These are phyloP conservation scores for Acrobasis repandana DNA, from an alignment of 2,888 invertebrate genomes.

Conservation along the genomic window DNA sequence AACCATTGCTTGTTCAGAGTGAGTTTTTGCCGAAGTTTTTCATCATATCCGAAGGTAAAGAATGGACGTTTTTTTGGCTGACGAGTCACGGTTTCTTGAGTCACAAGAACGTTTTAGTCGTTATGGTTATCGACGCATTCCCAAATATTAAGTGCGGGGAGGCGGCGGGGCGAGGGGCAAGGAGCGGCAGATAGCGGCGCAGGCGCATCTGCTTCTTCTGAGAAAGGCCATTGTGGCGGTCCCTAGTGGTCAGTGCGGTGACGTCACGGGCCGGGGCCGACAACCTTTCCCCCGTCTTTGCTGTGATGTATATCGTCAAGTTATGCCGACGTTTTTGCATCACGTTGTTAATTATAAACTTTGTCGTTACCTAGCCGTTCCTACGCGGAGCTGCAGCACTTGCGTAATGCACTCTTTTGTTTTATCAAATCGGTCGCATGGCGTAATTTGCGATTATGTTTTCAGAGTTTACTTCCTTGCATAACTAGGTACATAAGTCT, in stretches of 20 bases:
- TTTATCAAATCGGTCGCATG: constrained; percentile 15
- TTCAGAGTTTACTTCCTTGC: constrained; percentile 7
- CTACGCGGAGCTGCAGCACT: constrained; percentile 24
- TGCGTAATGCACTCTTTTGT: constrained; percentile 17
- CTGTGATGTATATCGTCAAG: constrained; percentile 25
- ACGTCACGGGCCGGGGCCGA: constrained; percentile 80
- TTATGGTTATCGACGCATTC: constrained; percentile 44
- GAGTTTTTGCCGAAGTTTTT: constrained; percentile 65
- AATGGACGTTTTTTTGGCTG: constrained; percentile 49
- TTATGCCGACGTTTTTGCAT: constrained; percentile 37
- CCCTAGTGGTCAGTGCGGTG: constrained; percentile 78
- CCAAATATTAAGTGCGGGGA: constrained; percentile 49
- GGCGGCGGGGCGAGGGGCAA: constrained; percentile 48
- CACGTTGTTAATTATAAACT: constrained; percentile 35
- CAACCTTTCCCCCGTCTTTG: constrained; percentile 67
- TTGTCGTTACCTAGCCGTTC: constrained; percentile 29
- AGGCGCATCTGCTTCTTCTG: constrained; percentile 78
- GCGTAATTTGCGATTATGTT: constrained; percentile 19
- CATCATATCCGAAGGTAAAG: constrained; percentile 45
- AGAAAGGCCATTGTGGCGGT: constrained; percentile 79
- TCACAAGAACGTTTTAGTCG: constrained; percentile 24
- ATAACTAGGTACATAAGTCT: neutral
- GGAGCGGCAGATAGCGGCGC: constrained; percentile 67
- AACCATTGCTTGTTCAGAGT: constrained; percentile 62
- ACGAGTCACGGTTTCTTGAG: constrained; percentile 30